Percentiles rank a stretch among this genome's conserved stretches.
Evolutionary conservation across 2,888 invertebrate species (phyloP).

Genomic region (Terebella lapidaria): DNA sequence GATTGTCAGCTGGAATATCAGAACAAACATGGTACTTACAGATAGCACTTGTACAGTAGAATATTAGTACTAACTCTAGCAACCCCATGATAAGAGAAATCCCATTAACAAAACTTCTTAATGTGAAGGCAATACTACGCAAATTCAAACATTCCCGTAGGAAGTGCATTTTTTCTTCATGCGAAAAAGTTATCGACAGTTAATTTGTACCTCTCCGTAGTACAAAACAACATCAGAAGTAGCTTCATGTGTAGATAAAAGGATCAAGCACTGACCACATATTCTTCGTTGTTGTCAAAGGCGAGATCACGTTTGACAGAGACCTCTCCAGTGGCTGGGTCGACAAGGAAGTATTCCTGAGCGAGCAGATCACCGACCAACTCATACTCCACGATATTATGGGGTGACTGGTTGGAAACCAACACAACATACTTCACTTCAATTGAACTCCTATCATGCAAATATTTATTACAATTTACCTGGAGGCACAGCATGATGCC

Average conservation of each 20-base stretch:
- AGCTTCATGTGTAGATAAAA: no score
- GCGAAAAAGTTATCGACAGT: no score
- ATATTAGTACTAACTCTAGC: neutral
- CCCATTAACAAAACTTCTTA: no score
- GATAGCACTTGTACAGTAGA: neutral
- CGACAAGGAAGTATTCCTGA: constrained; percentile 35
- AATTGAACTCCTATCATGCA: no score
- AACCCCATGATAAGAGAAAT: no score
- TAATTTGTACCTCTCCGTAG: no score
- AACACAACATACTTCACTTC: neutral
- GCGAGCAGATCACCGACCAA: constrained; percentile 30
- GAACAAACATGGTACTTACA: neutral
- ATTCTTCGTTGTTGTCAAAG: constrained; percentile 26
- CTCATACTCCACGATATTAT: constrained; percentile 32
- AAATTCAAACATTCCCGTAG: no score
- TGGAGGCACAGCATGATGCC: no score
- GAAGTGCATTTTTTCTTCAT: no score
- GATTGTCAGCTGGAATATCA: constrained; percentile 34
- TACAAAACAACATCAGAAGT: no score
- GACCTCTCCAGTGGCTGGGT: constrained; percentile 32
- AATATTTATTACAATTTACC: no score
- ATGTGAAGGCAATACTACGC: no score
- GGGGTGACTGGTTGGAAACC: constrained; percentile 25
- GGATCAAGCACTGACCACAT: constrained; percentile 36
- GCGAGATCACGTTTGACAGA: constrained; percentile 31